Base-by-base conservation (phyloP, 2,888 invertebrate genomes). In the Erebia aethiops region DNA sequence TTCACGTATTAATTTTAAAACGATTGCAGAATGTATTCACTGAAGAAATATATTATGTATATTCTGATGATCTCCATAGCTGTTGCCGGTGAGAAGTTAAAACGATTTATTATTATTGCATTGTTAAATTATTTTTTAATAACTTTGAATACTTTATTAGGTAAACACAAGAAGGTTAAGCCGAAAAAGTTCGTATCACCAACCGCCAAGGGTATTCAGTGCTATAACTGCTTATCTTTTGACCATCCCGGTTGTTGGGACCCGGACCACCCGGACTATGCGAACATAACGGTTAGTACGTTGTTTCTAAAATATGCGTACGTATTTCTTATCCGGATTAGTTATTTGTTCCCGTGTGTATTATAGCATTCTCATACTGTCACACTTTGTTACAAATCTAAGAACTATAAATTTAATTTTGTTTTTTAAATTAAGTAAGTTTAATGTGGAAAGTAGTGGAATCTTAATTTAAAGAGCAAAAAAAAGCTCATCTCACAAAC, bases 191-290 rank as follows among this genome's bases (percentile, higher is more conserved):
- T 89, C 72, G 87, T 89, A 43, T 87, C 90, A 0, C 87, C 90
- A 0, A 81, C 84, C 1, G 83, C 90, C 1, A 90, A 89, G 74
- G 93, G 92, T 18, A 88, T 91, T 72, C 92, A 90, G 79, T 93
- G 93, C 77, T 93, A 92, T 84, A 93, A 93, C 80, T 93, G 93
- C 75, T 79, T 92, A 61, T 92, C 92, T 18, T 91, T 90, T 81
- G 93, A 93, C 82, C 91, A 92, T 79, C 90, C 91, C 46, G 93
- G 92, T 64, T 93, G 93, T 83, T 93, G 93, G 93, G 92, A 93
- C 77, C 92, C 93, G 26, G 92, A 91, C 73, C 93, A 93, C 71
- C 92, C 92, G 1, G 91, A 92, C 80, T 89, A 88, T 81, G 85
- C 88, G 13, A 93, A 93, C 75, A 85, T 91, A 52, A 92, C 92